phyloP scores from a whole-genome alignment of 92 coral and sea anemone species.

The Epizoanthus illoricatus region DNA sequence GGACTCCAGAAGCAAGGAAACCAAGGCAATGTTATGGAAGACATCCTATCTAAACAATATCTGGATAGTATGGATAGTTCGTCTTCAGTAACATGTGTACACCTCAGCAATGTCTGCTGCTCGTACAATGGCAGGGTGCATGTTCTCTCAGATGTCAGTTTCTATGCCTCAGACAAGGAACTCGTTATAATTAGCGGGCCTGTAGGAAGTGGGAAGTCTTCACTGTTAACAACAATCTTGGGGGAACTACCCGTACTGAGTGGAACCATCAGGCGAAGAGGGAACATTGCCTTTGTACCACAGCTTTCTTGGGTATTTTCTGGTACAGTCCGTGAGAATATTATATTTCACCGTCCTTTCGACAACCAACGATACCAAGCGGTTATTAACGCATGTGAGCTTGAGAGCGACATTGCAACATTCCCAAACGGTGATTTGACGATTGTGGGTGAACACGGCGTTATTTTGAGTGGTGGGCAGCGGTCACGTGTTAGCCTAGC shows the following conservation, averaged over 20 bases:
- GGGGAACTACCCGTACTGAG: conserved; percentile 7
- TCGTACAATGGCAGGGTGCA: not conserved
- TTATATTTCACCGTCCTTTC: not conserved
- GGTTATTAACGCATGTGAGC: conserved; percentile 9
- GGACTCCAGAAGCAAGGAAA: too few species aligned
- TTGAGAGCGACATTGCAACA: conserved; percentile 1
- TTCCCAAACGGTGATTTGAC: conserved; percentile 18
- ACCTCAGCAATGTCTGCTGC: not conserved
- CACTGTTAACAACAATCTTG: not conserved
- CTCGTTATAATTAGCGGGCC: conserved; percentile 17
- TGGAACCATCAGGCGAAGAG: not conserved
- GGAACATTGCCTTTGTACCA: not conserved
- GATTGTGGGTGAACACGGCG: conserved; percentile 14
- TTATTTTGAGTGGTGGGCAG: conserved; percentile 7
- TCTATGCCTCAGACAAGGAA: not conserved
- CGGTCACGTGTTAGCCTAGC: conserved; percentile 10
- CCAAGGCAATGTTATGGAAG: too few species aligned
- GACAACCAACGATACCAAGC: not conserved
- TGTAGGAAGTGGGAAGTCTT: conserved; percentile 10
- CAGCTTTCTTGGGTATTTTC: conserved; percentile 2
- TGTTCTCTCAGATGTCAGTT: not conserved
- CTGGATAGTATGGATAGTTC: too few species aligned
- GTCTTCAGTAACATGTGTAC: not conserved
- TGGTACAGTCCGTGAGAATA: not conserved
- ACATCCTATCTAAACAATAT: too few species aligned